phyloP scores from a whole-genome alignment of 2,888 invertebrate species.

The Cylindroiulus punctatus region DNA sequence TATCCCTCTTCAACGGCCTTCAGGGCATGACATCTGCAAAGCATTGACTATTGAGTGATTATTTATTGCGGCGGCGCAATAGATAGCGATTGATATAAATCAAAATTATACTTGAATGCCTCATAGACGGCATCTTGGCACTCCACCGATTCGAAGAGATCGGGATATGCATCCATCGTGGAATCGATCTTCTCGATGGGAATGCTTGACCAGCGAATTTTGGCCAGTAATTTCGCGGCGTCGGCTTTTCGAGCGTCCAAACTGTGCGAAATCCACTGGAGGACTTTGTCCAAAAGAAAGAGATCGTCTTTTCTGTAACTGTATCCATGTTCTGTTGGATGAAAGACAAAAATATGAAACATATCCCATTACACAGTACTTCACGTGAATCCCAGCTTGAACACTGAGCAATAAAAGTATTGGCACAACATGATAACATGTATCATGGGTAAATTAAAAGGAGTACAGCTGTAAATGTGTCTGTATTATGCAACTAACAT shows the following conservation, averaged over 20 bases:
- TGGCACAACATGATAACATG: too few relatives aligned
- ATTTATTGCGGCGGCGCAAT: neutral
- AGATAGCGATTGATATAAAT: neutral
- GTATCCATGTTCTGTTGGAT: neutral
- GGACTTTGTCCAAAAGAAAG: constrained; percentile 12
- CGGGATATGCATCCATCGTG: constrained; percentile 20
- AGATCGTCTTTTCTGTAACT: neutral
- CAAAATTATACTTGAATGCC: constrained; percentile 40
- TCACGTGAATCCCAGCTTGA: too few relatives aligned
- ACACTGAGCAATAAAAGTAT: too few relatives aligned
- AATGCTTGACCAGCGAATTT: neutral
- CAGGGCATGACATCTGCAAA: constrained; percentile 44
- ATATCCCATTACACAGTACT: too few relatives aligned
- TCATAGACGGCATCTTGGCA: constrained; percentile 26
- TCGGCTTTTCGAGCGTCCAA: constrained; percentile 37
- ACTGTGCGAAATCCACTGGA: constrained; percentile 12
- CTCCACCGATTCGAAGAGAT: constrained; percentile 12
- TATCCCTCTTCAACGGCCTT: constrained; percentile 43
- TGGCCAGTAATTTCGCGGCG: neutral
- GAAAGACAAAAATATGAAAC: neutral
- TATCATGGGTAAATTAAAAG: too few relatives aligned
- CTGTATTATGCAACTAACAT: too few relatives aligned
- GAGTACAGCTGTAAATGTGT: too few relatives aligned
- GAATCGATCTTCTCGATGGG: constrained; percentile 17
- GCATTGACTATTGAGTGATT: constrained; percentile 36